Evolutionary conservation across 2,113 vertebrate species (phyloP).

Genomic region (Semicossyphus pulcher): DNA sequence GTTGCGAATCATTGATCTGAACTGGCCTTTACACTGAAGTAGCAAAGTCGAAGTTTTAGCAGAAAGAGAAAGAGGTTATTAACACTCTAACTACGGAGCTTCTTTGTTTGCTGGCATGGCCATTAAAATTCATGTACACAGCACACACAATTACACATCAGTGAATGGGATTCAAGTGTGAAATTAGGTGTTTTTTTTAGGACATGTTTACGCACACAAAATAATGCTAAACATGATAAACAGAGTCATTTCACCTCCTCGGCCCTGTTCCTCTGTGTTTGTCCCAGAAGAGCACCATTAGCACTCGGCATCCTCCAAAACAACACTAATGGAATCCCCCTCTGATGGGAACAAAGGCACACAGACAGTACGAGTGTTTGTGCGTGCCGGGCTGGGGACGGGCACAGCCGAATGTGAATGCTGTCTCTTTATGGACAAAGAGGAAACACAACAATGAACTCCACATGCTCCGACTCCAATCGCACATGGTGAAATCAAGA

Average conservation of each 20-base stretch:
- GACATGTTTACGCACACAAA: slow-evolving; percentile 6
- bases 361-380: slow-evolving; percentile 6
- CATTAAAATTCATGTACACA: background rate
- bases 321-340: slow-evolving; percentile 9
- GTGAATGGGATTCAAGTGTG: background rate
- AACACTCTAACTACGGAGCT: background rate
- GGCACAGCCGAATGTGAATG: slow-evolving; percentile 6
- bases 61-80: background rate
- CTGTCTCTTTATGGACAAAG: slow-evolving; percentile 8
- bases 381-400: background rate
- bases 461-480: background rate
- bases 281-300: slow-evolving; percentile 32
- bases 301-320: background rate
- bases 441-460: slow-evolving; percentile 1
- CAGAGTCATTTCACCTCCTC: background rate
- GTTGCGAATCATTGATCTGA: too few species aligned
- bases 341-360: slow-evolving; percentile 10
- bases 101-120: background rate
- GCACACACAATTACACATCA: background rate
- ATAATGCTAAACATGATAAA: too few species aligned
- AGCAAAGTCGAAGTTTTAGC: too few species aligned
- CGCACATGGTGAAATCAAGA: background rate
- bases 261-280: background rate
- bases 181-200: background rate
- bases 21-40: too few species aligned